Base-by-base conservation (phyloP, 2,113 vertebrate genomes). In the Eudyptes chrysolophus region DNA sequence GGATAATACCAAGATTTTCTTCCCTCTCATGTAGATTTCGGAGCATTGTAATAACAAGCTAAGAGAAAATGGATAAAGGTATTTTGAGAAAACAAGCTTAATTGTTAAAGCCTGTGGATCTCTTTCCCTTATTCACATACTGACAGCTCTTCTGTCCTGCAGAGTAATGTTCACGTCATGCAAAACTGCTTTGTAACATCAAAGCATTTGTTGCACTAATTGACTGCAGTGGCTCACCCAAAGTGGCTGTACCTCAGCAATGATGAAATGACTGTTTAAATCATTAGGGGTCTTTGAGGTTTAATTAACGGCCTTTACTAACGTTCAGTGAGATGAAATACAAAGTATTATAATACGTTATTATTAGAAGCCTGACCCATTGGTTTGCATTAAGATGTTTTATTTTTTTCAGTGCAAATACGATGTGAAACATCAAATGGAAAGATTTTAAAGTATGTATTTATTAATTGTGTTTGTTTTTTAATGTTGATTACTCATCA, bases 121-220 rank as follows among this genome's bases (percentile, higher is more conserved):
- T 84, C 81, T 54, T 46, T 11, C 54, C 13, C n/a, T 69, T 81
- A 58, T 60, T 92, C 51, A 21, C 15, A 11, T 42, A n/a, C 34
- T 86, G 55, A 65, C 21, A 80, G 34, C 52, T 79, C 5, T 1
- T 94, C 48, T 48, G 48, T 76, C 81, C 48, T 97, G 62, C 51
- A 81, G 88, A 83, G 25, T 90, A 77, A 71, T 8, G 61, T 90
- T 93, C 62, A 32, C 0, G 0, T 95, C 22, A 12, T 69, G 84
- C 71, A 94, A 54, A 96, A 95, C 61, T 92, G 79, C 77, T 95
- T 87, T 81, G 66, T 92, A 87, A 58, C 82, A 92, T 95, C 78
- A 89, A 87, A 93, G 84, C n/a, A 18, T 96, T 92, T 77, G 81
- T 94, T 91, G 81, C 62, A 30, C 81, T 95, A 65, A 85, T 92